phyloP scores from a whole-genome alignment of 92 coral and sea anemone genomes.

The Epizoanthus ramosus region DNA sequence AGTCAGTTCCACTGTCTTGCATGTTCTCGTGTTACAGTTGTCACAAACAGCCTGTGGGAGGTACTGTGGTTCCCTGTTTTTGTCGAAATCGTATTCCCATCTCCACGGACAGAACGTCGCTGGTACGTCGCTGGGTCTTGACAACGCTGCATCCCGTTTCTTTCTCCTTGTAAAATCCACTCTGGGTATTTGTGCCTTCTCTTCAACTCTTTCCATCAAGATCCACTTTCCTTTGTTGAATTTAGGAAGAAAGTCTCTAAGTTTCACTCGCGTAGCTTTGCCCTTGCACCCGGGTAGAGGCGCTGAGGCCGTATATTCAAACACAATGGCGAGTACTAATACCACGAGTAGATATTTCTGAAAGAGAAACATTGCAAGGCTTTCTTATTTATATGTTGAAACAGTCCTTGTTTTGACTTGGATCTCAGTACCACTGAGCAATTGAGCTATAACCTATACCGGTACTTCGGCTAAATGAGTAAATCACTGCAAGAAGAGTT shows the following conservation, averaged over 20 bases:
- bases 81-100: conserved; percentile 41
- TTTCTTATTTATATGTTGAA: neutral
- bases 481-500: too few relatives aligned
- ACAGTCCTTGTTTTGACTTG: neutral
- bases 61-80: conserved; percentile 31
- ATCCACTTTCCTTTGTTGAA: conserved; percentile 21
- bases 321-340: neutral
- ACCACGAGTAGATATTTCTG: neutral
- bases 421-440: too few relatives aligned
- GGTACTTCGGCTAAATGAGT: too few relatives aligned
- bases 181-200: neutral
- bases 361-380: conserved; percentile 1
- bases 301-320: neutral
- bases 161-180: neutral
- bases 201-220: conserved; percentile 1
- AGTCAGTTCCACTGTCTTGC: conserved; percentile 6
- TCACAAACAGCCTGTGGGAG: conserved; percentile 23
- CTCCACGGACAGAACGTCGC: conserved; percentile 39
- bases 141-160: neutral
- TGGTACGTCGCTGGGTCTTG: conserved; percentile 32
- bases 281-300: conserved; percentile 13
- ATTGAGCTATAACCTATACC: too few relatives aligned
- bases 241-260: neutral
- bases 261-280: neutral
- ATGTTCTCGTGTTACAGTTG: conserved; percentile 10